Percentiles rank a stretch among this genome's conserved stretches.
phyloP scores from a whole-genome alignment of 1,140 invertebrate genomes.

The Phocides pigmalion region DNA sequence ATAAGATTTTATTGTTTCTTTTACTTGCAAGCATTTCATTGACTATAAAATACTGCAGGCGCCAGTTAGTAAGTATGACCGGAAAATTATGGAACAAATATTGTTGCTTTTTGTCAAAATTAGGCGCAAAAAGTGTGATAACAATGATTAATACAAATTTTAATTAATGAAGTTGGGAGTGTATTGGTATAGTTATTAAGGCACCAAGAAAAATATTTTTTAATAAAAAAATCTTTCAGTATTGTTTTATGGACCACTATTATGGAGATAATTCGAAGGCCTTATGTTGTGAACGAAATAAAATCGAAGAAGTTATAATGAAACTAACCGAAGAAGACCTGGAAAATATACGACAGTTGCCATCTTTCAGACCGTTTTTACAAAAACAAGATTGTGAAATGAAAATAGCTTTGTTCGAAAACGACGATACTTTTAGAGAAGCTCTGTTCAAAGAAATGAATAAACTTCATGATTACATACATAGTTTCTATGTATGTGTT shows the following conservation, averaged over 20 bases:
- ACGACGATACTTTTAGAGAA: constrained; percentile 85
- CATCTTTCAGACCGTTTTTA: constrained; percentile 87
- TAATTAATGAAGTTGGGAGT: too few species aligned
- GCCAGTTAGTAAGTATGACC: too few species aligned
- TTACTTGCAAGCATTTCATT: too few species aligned
- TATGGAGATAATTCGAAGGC: constrained; percentile 77
- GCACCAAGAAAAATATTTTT: constrained; percentile 23
- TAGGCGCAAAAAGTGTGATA: too few species aligned
- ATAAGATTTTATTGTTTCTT: too few species aligned
- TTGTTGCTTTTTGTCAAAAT: too few species aligned
- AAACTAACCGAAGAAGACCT: constrained; percentile 84
- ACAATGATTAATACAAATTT: too few species aligned
- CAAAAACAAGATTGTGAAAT: constrained; percentile 83
- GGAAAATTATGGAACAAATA: too few species aligned
- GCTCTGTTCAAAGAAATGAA: constrained; percentile 82
- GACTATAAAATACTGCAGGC: too few species aligned
- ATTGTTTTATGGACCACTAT: constrained; percentile 91
- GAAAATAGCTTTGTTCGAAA: constrained; percentile 84
- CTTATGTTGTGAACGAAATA: constrained; percentile 80
- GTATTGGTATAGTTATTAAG: too few species aligned
- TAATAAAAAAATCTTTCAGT: constrained; percentile 77
- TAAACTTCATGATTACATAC: constrained; percentile 86
- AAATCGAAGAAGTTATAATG: constrained; percentile 73
- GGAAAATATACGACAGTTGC: constrained; percentile 84
- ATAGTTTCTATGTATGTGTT: constrained; percentile 86